Base-by-base conservation (phyloP, 2,113 vertebrate genomes). In the Archocentrus centrarchus region DNA sequence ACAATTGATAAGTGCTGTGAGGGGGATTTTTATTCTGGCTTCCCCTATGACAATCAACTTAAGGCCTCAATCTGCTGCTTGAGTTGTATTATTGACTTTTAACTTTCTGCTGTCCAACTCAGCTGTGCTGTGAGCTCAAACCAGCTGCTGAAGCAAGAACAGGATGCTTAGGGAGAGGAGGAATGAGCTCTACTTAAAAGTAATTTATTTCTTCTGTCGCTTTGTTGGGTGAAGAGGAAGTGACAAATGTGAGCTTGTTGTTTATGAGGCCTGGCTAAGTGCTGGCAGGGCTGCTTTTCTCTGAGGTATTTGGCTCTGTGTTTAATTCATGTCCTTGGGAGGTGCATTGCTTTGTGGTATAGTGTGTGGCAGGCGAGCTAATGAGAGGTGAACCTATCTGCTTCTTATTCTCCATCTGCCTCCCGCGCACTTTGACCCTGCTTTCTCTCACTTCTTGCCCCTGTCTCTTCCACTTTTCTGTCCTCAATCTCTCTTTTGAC, bases 261-360 rank as follows among this genome's bases (percentile, higher is more conserved):
- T 95, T 95, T 94, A 94, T 94, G 93, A 92, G 89, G 82, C 80
- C 73, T 75, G 86, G 90, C 88, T 94, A 92, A 94, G 92, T 94
- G 93, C 88, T 92, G 81, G 79, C 89, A 89, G 85, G 84, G 93
- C 86, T 86, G 81, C 86, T 91, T 91, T 92, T 89, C 89, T 91
- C 88, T 84, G 82, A 94, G 88, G 85, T 89, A 88, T 90, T 68
- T 80, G 92, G 87, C 88, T 91, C 85, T 84, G 86, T 93, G 89
- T 95, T 95, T 95, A 95, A 94, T 94, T 95, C 93, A 94, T 92
- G 86, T 92, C 91, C 92, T 93, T 94, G 90, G 88, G 83, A 91
- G 89, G 83, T 70, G 77, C 87, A 86, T 82, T 92, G 90, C 87
- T 93, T 89, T 86, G 87, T 89, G 87, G 87, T 81, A 44, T 60